These are phyloP conservation scores for Hyperoodon ampullatus DNA, from an alignment of 2,113 vertebrate species.

Conservation along the genomic window DNA sequence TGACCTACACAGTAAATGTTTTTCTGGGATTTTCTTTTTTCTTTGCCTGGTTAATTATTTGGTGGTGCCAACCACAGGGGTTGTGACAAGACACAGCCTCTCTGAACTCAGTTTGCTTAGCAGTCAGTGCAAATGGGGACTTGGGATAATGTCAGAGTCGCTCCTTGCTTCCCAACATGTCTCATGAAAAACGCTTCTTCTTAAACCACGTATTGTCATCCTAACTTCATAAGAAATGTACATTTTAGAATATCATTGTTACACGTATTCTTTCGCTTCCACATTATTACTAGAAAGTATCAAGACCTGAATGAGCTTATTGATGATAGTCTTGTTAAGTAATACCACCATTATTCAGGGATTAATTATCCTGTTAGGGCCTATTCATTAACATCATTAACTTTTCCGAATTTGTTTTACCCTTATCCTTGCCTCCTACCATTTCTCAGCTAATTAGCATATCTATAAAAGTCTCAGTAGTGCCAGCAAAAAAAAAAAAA, in stretches of 20 bases:
- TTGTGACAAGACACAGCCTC: background rate
- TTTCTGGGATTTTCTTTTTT: background rate
- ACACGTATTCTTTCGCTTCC: background rate
- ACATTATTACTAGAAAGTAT: background rate
- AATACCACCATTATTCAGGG: background rate
- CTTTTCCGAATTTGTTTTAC: background rate
- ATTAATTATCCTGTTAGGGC: background rate
- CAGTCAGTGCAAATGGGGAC: background rate
- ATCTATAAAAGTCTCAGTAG: background rate
- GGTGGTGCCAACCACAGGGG: background rate
- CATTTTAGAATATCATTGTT: constrained; percentile 1
- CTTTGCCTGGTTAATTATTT: background rate
- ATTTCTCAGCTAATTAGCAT: constrained; percentile 22
- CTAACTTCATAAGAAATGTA: background rate
- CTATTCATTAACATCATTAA: constrained; percentile 35
- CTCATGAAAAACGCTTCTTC: background rate
- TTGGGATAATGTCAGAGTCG: background rate
- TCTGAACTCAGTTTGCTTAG: background rate
- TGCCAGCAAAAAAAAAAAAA: background rate
- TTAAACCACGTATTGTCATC: background rate
- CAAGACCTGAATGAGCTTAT: background rate
- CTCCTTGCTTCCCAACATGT: background rate
- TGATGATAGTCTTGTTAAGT: background rate
- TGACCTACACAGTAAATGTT: background rate
- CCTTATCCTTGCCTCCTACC: background rate